phyloP scores from a whole-genome alignment of 2,888 invertebrate species.

The Chloromyia formosa region DNA sequence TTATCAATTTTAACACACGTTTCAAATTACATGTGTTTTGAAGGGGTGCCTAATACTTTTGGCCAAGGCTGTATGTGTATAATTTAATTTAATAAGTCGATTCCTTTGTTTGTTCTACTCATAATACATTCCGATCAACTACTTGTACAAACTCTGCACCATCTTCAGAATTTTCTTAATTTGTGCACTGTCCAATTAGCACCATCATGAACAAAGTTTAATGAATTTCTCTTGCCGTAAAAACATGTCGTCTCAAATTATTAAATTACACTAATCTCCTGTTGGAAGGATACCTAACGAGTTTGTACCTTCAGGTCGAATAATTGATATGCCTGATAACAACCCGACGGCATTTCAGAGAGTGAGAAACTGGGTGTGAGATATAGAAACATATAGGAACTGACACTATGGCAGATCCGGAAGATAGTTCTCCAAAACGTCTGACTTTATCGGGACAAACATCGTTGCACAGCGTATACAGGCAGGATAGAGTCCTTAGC shows the following conservation, averaged over 20 bases:
- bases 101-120: too few relatives aligned
- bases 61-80: too few relatives aligned
- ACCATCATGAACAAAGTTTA: conserved; percentile 20
- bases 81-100: too few relatives aligned
- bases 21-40: too few relatives aligned
- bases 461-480: background rate
- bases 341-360: background rate
- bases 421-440: conserved; percentile 4
- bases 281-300: conserved; percentile 32
- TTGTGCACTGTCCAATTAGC: conserved; percentile 22
- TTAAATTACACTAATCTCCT: conserved; percentile 41
- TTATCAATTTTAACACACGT: too few relatives aligned
- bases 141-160: background rate
- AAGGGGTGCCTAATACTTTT: too few relatives aligned
- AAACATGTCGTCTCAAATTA: conserved; percentile 32
- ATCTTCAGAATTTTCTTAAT: too few relatives aligned
- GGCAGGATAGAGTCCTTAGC: conserved; percentile 22
- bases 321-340: conserved; percentile 43
- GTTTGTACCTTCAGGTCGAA: conserved; percentile 39
- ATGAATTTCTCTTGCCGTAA: conserved; percentile 16
- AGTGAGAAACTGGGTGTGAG: conserved; percentile 7
- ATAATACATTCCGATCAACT: too few relatives aligned
- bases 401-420: background rate
- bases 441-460: background rate
- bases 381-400: background rate